Evolutionary conservation across 2,797 vertebrate genomes (phyloP).

Genomic region (Fratercula arctica): DNA sequence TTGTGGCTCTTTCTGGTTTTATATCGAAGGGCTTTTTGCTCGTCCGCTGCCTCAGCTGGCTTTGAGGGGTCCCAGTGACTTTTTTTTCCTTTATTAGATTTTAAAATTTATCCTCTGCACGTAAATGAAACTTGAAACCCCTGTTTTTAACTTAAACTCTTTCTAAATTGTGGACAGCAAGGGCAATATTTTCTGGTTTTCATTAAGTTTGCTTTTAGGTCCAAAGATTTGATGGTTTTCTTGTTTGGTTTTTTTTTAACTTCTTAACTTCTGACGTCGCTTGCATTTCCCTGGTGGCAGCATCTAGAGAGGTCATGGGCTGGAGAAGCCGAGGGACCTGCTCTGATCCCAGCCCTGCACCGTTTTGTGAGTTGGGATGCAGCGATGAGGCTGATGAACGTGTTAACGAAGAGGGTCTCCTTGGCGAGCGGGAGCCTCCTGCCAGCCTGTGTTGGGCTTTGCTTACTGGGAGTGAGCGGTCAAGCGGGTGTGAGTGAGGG

Average conservation of each 20-base stretch:
- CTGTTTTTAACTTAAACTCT: background rate
- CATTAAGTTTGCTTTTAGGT: background rate
- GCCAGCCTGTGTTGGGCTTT: no score
- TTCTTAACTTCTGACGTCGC: background rate
- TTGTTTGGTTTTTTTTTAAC: background rate
- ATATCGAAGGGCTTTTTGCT: background rate
- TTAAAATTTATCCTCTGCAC: background rate
- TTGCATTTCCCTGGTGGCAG: background rate
- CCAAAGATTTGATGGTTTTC: background rate
- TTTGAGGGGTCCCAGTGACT: background rate
- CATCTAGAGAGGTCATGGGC: background rate
- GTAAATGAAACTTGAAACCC: background rate
- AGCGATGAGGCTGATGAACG: background rate
- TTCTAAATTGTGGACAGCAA: background rate
- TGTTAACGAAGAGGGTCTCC: background rate
- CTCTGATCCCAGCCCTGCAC: background rate
- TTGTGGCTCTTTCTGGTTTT: background rate
- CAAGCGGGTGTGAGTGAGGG: fast-evolving
- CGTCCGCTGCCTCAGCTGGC: background rate
- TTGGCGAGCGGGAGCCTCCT: background rate
- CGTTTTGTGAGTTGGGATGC: background rate
- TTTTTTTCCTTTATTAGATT: background rate
- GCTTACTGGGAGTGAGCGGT: background rate
- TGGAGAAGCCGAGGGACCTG: background rate
- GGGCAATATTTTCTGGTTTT: background rate